Evolutionary conservation across 2,113 vertebrate genomes (phyloP).

Genomic region (Semicossyphus pulcher): DNA sequence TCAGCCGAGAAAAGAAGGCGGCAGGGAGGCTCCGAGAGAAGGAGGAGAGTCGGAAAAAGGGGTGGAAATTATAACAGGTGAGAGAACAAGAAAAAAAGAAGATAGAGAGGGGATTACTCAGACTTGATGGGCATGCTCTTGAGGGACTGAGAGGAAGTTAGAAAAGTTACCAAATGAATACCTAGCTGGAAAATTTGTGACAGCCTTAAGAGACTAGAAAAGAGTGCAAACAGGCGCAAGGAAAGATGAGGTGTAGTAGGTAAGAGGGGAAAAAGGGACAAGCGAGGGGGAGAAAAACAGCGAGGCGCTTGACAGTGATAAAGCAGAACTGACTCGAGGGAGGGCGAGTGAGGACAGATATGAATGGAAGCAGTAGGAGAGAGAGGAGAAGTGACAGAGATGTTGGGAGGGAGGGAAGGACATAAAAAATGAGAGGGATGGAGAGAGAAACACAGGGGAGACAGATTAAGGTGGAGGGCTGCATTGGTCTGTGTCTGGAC

Average conservation of each 20-base stretch:
- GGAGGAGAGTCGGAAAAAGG: not conserved
- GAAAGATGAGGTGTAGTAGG: conserved; percentile 9
- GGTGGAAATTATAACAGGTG: conserved; percentile 11
- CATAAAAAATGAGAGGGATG: conserved; percentile 57
- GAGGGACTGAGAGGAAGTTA: conserved; percentile 29
- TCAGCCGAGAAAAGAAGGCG: conserved; percentile 54
- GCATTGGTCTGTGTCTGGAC: conserved; percentile 57
- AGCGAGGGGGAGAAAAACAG: conserved; percentile 12
- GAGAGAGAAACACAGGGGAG: conserved; percentile 49
- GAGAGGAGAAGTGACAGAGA: conserved; percentile 61
- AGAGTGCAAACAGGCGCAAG: conserved; percentile 24
- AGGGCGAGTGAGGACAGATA: conserved; percentile 51
- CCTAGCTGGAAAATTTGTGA: conserved; percentile 11
- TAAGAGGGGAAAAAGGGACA: conserved; percentile 21
- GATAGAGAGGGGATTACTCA: conserved; percentile 16
- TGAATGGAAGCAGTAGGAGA: conserved; percentile 55
- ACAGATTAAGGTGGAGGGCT: conserved; percentile 62
- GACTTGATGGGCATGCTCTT: conserved; percentile 21
- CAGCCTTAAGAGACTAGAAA: conserved; percentile 22
- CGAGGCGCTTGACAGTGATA: conserved; percentile 51
- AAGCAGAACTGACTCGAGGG: conserved; percentile 54
- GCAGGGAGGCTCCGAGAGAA: conserved; percentile 10
- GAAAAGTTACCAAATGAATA: not conserved
- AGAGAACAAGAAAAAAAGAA: conserved; percentile 11
- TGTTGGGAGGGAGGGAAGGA: conserved; percentile 48